These are phyloP conservation scores for Drosophila maculinotata DNA, from an alignment of 2,888 invertebrate species.

Conservation along the genomic window DNA sequence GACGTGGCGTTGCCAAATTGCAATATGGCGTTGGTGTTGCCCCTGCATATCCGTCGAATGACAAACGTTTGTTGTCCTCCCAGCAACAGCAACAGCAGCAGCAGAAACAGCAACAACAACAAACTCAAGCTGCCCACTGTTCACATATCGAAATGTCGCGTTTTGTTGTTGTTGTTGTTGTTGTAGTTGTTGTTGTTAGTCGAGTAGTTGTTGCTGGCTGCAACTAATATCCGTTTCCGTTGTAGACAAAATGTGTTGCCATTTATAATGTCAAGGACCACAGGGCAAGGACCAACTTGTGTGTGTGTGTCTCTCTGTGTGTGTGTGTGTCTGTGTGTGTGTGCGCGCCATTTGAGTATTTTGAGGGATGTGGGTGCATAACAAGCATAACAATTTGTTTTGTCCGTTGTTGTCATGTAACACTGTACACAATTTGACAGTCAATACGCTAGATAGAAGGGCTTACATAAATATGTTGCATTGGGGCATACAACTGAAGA, in stretches of 20 bases:
- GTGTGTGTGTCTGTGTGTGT: constrained; percentile 18
- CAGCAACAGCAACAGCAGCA: constrained; percentile 38
- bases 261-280: constrained; percentile 77
- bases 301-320: constrained; percentile 15
- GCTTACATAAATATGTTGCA: neutral
- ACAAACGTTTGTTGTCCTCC: constrained; percentile 73
- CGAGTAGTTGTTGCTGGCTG: constrained; percentile 51
- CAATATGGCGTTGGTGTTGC: constrained; percentile 65
- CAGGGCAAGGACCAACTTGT: constrained; percentile 14
- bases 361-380: constrained; percentile 40
- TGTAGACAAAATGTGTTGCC: constrained; percentile 83
- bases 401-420: constrained; percentile 25
- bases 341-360: constrained; percentile 26
- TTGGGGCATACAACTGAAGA: neutral
- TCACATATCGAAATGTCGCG: constrained; percentile 59
- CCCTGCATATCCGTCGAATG: constrained; percentile 71
- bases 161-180: constrained; percentile 29
- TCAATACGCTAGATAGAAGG: constrained; percentile 6
- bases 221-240: constrained; percentile 84
- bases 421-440: constrained; percentile 29
- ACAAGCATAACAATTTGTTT: constrained; percentile 61
- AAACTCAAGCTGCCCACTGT: constrained; percentile 36
- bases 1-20: constrained; percentile 70
- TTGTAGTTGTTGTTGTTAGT: constrained; percentile 20
- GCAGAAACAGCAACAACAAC: constrained; percentile 22